These are phyloP conservation scores for Bagarius yarrelli DNA, from an alignment of 2,113 vertebrate genomes.

Conservation along the genomic window DNA sequence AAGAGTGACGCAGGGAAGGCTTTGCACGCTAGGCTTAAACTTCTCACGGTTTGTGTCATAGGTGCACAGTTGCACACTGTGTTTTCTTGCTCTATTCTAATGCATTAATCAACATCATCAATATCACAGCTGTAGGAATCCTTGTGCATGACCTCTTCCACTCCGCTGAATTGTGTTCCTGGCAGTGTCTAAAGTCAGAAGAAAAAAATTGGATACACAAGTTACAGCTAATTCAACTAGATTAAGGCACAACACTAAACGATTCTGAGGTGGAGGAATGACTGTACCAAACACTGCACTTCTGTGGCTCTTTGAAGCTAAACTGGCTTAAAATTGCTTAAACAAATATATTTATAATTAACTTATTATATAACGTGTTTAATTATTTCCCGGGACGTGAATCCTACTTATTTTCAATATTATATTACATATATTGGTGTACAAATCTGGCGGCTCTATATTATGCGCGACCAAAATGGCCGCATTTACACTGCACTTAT, in stretches of 20 bases:
- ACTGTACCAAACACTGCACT: neutral
- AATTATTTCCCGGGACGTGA: neutral
- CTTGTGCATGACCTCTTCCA: neutral
- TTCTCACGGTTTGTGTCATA: neutral
- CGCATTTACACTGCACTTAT: too few species aligned
- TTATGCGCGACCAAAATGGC: too few species aligned
- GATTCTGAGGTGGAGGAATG: constrained; percentile 13
- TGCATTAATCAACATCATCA: neutral
- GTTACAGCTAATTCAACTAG: neutral
- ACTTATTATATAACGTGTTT: neutral
- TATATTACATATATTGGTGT: too few species aligned
- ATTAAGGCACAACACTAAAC: neutral
- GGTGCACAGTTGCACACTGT: neutral
- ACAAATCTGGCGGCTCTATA: too few species aligned
- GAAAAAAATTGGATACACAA: neutral
- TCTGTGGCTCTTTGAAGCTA: neutral
- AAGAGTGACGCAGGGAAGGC: neutral
- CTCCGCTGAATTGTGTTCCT: neutral
- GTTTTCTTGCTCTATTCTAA: neutral
- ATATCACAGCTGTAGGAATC: neutral
- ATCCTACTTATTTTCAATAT: too few species aligned
- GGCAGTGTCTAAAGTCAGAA: neutral
- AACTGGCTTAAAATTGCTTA: neutral
- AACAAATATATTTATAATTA: neutral
- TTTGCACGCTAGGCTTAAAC: neutral